Base-by-base conservation (phyloP, 2,888 invertebrate genomes). In the Nomada hirtipes region DNA sequence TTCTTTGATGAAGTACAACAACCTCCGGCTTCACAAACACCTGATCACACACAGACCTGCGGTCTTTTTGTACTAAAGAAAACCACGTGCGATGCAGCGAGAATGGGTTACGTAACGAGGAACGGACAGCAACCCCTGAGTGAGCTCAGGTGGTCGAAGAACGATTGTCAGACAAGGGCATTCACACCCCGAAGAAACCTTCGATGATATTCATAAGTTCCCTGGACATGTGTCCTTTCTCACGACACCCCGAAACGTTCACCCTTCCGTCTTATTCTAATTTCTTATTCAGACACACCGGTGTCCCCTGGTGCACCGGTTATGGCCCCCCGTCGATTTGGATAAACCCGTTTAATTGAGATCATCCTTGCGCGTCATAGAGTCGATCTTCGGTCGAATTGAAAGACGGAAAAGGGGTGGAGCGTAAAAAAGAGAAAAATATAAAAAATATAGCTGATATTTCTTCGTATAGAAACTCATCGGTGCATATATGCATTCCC, bases 281-380 rank as follows among this genome's bases (percentile, higher is more conserved):
- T 90, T 90, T 89, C 89, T 89, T 86, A 90, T 92, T 91, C 90
- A 90, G 83, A 86, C 80, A 79, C 78, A 71, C 86, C 71, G 87
- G 88, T 86, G 89, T 86, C 90, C 85, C 85, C 69, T 53, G 69
- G 81, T 81, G 88, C 88, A 76, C 83, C 82, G 81, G 85, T 86
- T 87, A 76, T 76, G 90, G 88, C 91, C 92, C 91, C 92, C 92
- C 86, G 90, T 87, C 77, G 91, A 89, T 81, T 88, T 80, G 87
- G 82, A 91, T 90, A 91, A 93, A 93, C 92, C 91, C 90, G 92
- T 93, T 93, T 92, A 91, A 92, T 92, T 91, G 92, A 92, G 91
- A 91, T 90, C 89, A 88, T 90, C 90, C 86, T 83, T 83, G 88
- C 89, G 84, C 88, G 90, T 90, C 89, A 85, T 82, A 81, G 44